Evolutionary conservation across 1,140 invertebrate genomes (phyloP).

Genomic region (Myzus persicae): DNA sequence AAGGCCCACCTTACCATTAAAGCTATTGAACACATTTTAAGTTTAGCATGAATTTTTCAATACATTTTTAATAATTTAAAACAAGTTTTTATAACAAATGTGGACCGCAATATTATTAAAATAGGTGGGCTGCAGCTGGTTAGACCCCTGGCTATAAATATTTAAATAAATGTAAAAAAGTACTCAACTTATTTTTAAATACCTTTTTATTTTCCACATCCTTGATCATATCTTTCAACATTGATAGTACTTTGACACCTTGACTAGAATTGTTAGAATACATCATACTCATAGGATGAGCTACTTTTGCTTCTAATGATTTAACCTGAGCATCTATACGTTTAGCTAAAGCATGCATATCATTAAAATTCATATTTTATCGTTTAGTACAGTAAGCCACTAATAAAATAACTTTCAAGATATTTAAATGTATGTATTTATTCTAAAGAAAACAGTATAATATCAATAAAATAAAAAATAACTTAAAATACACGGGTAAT

Average conservation of each 20-base stretch:
- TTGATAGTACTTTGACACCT: slow-evolving; percentile 44
- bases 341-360: slow-evolving; percentile 34
- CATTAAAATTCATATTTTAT: slow-evolving; percentile 44
- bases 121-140: not conserved
- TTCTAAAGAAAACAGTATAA: not conserved
- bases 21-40: not conserved
- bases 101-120: too few species aligned
- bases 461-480: not conserved
- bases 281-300: slow-evolving; percentile 47
- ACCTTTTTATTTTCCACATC: slow-evolving; percentile 36
- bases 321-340: slow-evolving; percentile 22
- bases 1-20: not conserved
- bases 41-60: not conserved
- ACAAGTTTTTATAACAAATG: too few species aligned
- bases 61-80: not conserved
- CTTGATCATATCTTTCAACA: slow-evolving; percentile 27
- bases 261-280: slow-evolving; percentile 48
- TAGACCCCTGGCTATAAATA: not conserved
- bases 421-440: not conserved
- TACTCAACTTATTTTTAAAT: not conserved
- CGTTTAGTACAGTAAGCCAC: not conserved
- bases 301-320: slow-evolving; percentile 42
- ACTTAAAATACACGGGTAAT: too few species aligned
- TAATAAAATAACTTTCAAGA: not conserved
- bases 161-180: not conserved